These are phyloP conservation scores for Poecilus cupreus DNA, from an alignment of 2,888 invertebrate species.

Conservation along the genomic window DNA sequence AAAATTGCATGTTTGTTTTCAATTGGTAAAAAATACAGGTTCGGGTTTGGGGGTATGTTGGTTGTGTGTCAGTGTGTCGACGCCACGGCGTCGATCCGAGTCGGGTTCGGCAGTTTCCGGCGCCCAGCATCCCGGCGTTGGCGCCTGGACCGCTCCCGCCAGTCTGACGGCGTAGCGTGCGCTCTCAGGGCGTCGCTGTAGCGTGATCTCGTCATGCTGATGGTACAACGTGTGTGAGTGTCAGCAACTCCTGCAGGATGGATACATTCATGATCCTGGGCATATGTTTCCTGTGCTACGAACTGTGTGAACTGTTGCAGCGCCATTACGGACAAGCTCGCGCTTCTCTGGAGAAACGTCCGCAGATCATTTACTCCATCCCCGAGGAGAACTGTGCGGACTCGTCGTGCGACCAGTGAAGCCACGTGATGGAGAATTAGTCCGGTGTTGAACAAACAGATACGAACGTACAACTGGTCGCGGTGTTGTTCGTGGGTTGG, in stretches of 20 bases:
- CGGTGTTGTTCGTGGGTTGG: no score
- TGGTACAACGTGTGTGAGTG: constrained; percentile 2
- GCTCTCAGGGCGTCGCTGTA: constrained; percentile 57
- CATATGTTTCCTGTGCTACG: constrained; percentile 81
- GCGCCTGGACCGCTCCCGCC: constrained; percentile 67
- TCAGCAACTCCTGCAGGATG: constrained; percentile 69
- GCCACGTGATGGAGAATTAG: no score
- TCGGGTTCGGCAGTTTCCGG: constrained; percentile 43
- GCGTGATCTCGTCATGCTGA: not conserved
- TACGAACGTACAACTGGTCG: no score
- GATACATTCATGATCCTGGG: constrained; percentile 81
- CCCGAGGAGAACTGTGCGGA: constrained; percentile 59
- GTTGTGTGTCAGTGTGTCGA: constrained; percentile 49
- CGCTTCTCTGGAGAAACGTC: constrained; percentile 68
- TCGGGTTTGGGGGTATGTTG: not conserved
- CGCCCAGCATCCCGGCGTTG: constrained; percentile 64
- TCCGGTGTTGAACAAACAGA: no score
- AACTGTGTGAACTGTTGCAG: constrained; percentile 80
- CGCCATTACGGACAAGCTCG: constrained; percentile 71
- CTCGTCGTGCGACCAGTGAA: no score
- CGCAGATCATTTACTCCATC: constrained; percentile 61
- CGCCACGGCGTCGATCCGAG: not conserved
- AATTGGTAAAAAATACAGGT: constrained; percentile 31
- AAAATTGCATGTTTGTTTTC: constrained; percentile 37
- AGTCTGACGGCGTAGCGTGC: constrained; percentile 63